Evolutionary conservation across 2,797 vertebrate species (phyloP).

Genomic region (Ceryle rudis): DNA sequence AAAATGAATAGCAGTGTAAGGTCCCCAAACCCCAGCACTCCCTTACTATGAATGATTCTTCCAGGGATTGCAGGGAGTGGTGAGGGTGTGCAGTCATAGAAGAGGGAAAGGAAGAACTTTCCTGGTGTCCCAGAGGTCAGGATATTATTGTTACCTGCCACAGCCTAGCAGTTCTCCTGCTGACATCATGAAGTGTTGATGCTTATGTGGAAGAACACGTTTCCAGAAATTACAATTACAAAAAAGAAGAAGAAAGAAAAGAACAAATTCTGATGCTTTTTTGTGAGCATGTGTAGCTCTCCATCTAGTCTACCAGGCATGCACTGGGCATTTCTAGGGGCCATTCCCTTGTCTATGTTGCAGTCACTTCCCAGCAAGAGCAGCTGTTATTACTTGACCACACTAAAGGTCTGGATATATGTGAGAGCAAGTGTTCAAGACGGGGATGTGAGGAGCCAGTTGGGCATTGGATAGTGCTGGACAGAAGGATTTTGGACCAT

Average conservation of each 20-base stretch:
- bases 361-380: neutral
- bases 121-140: neutral
- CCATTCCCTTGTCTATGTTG: neutral
- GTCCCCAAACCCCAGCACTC: neutral
- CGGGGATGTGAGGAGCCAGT: neutral
- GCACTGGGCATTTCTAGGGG: neutral
- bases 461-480: neutral
- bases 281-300: neutral
- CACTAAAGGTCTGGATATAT: fast-evolving
- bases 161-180: neutral
- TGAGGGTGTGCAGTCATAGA: neutral
- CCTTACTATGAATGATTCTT: neutral
- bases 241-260: neutral
- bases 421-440: neutral
- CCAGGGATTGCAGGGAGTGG: neutral
- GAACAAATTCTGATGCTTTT: neutral
- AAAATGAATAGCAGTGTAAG: neutral
- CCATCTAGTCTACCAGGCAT: neutral
- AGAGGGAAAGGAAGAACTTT: neutral
- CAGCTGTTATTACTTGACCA: neutral
- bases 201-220: neutral
- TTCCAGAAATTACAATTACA: neutral
- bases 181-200: neutral
- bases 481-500: neutral
- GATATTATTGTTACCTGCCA: neutral